Percentiles rank a stretch among this genome's conserved stretches.
Evolutionary conservation across 2,113 vertebrate species (phyloP).

Genomic region (Eulemur macaco): DNA sequence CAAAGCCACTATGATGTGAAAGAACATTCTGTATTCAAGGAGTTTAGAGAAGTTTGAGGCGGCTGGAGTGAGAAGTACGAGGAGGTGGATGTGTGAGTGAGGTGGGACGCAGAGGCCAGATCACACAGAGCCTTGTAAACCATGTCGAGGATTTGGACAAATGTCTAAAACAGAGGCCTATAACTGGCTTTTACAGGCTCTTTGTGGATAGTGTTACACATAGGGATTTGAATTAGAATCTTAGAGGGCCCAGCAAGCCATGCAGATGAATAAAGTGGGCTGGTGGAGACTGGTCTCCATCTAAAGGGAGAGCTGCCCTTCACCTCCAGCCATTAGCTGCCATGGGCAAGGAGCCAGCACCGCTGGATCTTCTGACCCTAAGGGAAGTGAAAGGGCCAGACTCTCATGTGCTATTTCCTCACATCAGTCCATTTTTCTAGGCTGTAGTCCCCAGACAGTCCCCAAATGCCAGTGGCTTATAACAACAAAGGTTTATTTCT

Average conservation of each 20-base stretch:
- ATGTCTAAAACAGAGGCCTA: fast-evolving
- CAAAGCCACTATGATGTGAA: neutral
- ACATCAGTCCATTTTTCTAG: neutral
- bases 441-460: neutral
- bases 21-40: neutral
- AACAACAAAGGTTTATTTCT: neutral
- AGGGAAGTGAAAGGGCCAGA: neutral
- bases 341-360: neutral
- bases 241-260: neutral
- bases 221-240: neutral
- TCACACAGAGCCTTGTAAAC: neutral
- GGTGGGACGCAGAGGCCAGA: neutral
- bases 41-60: too few relatives aligned
- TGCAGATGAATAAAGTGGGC: neutral
- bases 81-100: neutral
- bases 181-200: neutral
- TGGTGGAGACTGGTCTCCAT: neutral
- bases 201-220: neutral
- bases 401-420: neutral
- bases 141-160: neutral
- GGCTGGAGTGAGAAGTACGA: neutral
- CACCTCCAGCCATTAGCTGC: neutral
- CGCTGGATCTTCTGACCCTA: neutral
- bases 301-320: neutral
- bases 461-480: neutral